These are phyloP conservation scores for Lucilia sericata DNA, from an alignment of 1,140 invertebrate species.

Conservation along the genomic window DNA sequence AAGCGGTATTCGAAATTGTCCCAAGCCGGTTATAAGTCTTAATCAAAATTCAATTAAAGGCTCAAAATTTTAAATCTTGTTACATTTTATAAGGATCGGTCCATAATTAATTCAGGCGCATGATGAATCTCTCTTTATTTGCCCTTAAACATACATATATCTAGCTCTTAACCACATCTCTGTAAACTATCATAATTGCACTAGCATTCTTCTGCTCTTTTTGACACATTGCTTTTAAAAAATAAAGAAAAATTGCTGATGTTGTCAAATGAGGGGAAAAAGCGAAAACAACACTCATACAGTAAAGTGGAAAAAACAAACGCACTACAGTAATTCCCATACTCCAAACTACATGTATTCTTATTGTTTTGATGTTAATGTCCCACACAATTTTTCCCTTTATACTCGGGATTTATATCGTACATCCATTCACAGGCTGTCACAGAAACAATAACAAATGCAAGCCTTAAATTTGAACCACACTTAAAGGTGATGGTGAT, in stretches of 20 bases:
- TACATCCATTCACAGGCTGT: not conserved
- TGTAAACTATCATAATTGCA: no score
- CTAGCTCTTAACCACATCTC: no score
- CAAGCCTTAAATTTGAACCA: constrained; percentile 36
- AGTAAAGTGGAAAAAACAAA: not conserved
- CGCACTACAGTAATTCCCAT: not conserved
- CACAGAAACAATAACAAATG: constrained; percentile 19
- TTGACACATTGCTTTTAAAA: not conserved
- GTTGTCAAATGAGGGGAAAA: not conserved
- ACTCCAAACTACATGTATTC: not conserved
- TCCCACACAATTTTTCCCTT: not conserved
- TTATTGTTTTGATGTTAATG: constrained; percentile 16
- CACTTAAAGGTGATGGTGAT: constrained; percentile 27
- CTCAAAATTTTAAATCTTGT: no score
- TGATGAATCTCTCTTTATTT: no score
- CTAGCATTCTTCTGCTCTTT: no score
- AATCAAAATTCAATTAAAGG: no score
- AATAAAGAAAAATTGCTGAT: not conserved
- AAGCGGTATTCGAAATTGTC: no score
- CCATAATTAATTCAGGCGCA: no score
- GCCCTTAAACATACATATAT: no score
- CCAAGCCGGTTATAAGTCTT: no score
- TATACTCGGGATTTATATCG: not conserved
- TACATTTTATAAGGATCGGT: no score
- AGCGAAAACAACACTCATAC: not conserved